phyloP scores from a whole-genome alignment of 1,140 invertebrate species.

The Chelonus insularis region DNA sequence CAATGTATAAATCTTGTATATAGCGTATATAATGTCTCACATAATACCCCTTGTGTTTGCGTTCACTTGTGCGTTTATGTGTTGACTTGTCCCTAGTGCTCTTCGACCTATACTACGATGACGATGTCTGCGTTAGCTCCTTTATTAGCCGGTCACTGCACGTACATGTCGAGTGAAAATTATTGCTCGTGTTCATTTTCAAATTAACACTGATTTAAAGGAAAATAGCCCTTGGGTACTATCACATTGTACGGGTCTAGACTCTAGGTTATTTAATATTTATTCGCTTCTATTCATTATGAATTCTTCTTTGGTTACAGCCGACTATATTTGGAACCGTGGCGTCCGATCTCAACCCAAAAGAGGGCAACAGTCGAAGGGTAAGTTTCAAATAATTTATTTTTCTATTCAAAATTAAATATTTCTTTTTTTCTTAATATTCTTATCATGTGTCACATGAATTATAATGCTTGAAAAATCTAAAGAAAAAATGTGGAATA shows the following conservation, averaged over 20 bases:
- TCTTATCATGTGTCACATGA: too few species aligned
- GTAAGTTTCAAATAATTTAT: slow-evolving; percentile 49
- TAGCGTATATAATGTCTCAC: slow-evolving; percentile 17
- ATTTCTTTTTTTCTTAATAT: neutral
- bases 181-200: slow-evolving; percentile 9
- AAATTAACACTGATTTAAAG: slow-evolving; percentile 1
- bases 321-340: slow-evolving; percentile 69
- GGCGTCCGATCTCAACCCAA: slow-evolving; percentile 64
- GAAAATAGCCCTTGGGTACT: neutral
- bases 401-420: neutral
- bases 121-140: neutral
- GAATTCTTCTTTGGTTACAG: slow-evolving; percentile 57
- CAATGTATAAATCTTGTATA: slow-evolving; percentile 13
- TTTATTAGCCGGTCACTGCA: slow-evolving; percentile 6
- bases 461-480: too few species aligned
- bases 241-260: too few species aligned
- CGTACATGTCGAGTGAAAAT: neutral
- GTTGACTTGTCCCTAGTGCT: slow-evolving; percentile 8
- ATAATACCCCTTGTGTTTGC: slow-evolving; percentile 22
- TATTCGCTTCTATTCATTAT: slow-evolving; percentile 7
- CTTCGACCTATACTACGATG: neutral
- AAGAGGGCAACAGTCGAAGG: slow-evolving; percentile 63
- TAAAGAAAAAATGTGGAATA: neutral
- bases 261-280: neutral
- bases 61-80: neutral